These are phyloP conservation scores for Drosophila kuntzei DNA, from an alignment of 2,888 invertebrate species.

Conservation along the genomic window DNA sequence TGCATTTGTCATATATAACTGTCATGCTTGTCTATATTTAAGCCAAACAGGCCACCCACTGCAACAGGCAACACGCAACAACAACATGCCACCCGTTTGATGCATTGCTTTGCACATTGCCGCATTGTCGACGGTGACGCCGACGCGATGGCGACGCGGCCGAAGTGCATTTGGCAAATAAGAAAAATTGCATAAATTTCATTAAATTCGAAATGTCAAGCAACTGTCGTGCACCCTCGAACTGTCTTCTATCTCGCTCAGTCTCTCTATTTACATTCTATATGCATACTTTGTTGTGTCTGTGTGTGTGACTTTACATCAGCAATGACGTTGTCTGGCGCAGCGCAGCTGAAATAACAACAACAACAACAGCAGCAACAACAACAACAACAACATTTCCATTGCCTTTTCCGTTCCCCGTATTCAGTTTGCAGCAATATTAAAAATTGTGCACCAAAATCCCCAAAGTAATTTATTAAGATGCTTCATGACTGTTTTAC, in stretches of 20 bases:
- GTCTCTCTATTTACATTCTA: constrained; percentile 2
- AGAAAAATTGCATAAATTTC: constrained; percentile 82
- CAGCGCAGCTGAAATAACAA: constrained; percentile 21
- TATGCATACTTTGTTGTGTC: constrained; percentile 22
- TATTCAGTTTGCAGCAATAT: constrained; percentile 70
- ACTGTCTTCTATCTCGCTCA: constrained; percentile 14
- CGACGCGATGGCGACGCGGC: constrained; percentile 36
- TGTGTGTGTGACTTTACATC: constrained; percentile 45
- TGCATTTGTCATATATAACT: constrained; percentile 50
- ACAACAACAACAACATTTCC: neutral
- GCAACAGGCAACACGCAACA: constrained; percentile 18
- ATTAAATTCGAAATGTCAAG: constrained; percentile 81
- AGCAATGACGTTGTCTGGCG: constrained; percentile 51
- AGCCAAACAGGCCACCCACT: constrained; percentile 23
- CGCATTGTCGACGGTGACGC: constrained; percentile 34
- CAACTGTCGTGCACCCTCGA: constrained; percentile 65
- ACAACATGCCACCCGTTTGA: constrained; percentile 64
- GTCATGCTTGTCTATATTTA: constrained; percentile 45
- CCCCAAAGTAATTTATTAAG: constrained; percentile 85
- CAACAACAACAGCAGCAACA: neutral
- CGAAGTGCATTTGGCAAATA: constrained; percentile 79
- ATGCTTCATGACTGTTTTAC: constrained; percentile 84
- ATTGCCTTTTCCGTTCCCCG: constrained; percentile 32
- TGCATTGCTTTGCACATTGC: constrained; percentile 73
- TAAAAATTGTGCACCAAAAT: constrained; percentile 82